Base-by-base conservation (phyloP, 37 sponge, comb jelly and placozoan species). In the Crambe crambe region DNA sequence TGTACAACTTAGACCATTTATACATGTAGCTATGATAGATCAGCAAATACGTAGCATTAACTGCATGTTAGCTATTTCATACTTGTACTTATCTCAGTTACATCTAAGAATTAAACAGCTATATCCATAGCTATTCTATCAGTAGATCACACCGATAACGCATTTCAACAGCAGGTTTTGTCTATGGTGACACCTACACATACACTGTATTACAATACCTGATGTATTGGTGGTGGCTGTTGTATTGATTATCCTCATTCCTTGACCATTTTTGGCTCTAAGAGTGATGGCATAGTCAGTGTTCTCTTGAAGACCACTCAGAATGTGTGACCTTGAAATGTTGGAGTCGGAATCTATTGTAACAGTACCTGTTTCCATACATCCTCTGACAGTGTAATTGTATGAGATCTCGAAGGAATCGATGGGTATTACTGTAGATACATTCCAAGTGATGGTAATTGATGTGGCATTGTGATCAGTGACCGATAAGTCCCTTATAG, bases 271-370 rank as follows among this genome's bases (percentile, higher is more conserved):
- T 21, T 17, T 41, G 72, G 42, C 44, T 41, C 42, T 72, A 25
- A 72, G 22, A 40, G 72, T 42, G 72, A 72, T 37, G 44, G 44
- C 38, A 40, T 72, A 72, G 72, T 20, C 2, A 72, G 42, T 72
- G 72, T 39, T 23, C 72, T 42, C 72, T 20, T 38, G 22, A 21
- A 72, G 17, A 39, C 44, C 44, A 18, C 18, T 72, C 27, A 72
- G 35, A 47, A 21, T 67, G 34, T 32, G 68, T 67, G 34, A 10
- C 68, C 34, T 67, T 67, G 34, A 26, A 22, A 30, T 37, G 2
- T 22, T 32, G 2, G 37, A 31, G 37, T 29, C 34, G 34, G 6
- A 15, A 12, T 47, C 12, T 47, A 12, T 47, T 12, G 12, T 47
- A 12, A 12, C 51, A 15, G 51, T 6, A 47, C 51, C 51, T 47